A percentile compares a stretch with the other conserved stretches of the same genome.
Evolutionary conservation across 1,140 invertebrate species (phyloP).

Genomic region (Drosophila ohnishii): DNA sequence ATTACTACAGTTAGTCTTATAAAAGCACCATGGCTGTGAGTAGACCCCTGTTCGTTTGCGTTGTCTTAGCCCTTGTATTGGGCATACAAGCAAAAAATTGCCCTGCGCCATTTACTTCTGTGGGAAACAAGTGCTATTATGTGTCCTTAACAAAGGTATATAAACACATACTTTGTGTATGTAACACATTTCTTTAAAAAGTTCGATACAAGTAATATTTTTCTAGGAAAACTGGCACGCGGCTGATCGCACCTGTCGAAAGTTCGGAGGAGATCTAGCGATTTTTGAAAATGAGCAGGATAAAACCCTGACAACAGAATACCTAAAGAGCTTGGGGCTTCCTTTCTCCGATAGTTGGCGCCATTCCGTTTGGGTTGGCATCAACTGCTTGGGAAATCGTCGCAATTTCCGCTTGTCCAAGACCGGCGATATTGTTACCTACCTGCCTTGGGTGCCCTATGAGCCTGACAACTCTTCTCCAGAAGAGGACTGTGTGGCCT

Average conservation of each 20-base stretch:
- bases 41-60: neutral
- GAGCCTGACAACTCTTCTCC: slow-evolving; percentile 11
- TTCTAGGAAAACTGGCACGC: slow-evolving; percentile 22
- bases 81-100: neutral
- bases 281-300: slow-evolving; percentile 7
- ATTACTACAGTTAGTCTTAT: neutral
- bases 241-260: slow-evolving; percentile 24
- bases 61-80: neutral
- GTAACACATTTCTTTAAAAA: neutral
- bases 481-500: slow-evolving; percentile 32
- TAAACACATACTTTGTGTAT: neutral
- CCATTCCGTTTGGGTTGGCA: slow-evolving; percentile 31
- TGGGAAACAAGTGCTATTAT: slow-evolving; percentile 25
- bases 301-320: neutral
- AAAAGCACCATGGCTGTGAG: neutral
- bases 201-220: neutral
- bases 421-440: neutral
- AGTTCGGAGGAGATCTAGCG: slow-evolving; percentile 4
- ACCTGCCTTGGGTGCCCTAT: slow-evolving; percentile 1
- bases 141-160: slow-evolving; percentile 3
- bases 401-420: slow-evolving; percentile 10
- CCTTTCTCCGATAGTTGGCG: neutral
- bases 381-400: slow-evolving; percentile 9
- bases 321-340: slow-evolving; percentile 13
- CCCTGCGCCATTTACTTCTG: neutral